Conservation (phyloP, 2,888 invertebrate genomes). For the Neria commutata region DNA sequence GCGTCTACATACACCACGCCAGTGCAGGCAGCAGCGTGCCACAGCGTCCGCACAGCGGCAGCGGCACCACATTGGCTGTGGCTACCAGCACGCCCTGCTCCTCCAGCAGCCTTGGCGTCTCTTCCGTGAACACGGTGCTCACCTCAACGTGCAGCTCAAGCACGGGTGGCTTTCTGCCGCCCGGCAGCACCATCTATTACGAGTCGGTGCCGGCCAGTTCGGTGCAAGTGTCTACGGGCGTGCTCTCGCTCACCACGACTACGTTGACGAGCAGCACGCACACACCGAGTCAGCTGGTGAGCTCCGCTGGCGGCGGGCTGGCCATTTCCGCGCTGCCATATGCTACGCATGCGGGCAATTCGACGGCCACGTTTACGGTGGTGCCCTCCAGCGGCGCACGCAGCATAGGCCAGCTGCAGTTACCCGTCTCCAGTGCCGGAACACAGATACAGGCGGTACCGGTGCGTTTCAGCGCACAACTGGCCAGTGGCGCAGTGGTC, state of each 20-base stretch:
- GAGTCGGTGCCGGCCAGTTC: constrained; percentile 59
- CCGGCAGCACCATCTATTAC: constrained; percentile 59
- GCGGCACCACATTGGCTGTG: constrained; percentile 27
- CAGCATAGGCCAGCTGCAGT: constrained; percentile 51
- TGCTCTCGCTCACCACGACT: constrained; percentile 58
- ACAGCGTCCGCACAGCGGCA: constrained; percentile 42
- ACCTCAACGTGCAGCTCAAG: constrained; percentile 29
- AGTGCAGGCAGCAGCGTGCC: constrained; percentile 27
- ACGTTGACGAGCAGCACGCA: constrained; percentile 56
- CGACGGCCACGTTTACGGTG: constrained; percentile 60
- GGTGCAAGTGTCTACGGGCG: constrained; percentile 56
- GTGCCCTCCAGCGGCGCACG: constrained; percentile 52
- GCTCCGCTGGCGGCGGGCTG: constrained; percentile 29
- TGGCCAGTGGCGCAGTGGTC: constrained; percentile 28
- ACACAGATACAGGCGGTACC: constrained; percentile 51
- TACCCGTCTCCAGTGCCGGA: constrained; percentile 42
- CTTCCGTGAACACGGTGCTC: constrained; percentile 33
- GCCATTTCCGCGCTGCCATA: constrained; percentile 56
- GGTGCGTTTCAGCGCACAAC: constrained; percentile 49
- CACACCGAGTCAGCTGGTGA: constrained; percentile 33
- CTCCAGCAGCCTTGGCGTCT: constrained; percentile 24
- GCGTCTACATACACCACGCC: constrained; percentile 54
- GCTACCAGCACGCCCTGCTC: constrained; percentile 12
- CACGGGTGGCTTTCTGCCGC: constrained; percentile 47
- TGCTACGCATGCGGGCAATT: constrained; percentile 42